A percentile compares a stretch with the other conserved stretches of the same genome.
Conservation (phyloP, 2,113 vertebrate species). For the Pedionomus torquatus region DNA sequence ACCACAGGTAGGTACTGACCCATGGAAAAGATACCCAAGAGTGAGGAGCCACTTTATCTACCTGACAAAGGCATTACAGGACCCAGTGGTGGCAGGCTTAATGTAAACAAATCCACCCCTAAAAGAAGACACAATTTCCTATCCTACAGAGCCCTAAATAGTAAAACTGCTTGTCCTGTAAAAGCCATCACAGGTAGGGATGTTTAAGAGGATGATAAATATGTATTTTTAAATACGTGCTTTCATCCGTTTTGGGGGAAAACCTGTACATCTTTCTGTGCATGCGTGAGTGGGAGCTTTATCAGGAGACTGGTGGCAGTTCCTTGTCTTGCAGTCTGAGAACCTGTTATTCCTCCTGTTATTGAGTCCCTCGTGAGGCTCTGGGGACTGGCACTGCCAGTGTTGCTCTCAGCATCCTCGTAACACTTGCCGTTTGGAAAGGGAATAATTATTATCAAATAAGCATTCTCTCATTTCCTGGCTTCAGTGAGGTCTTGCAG, state of each 20-base stretch:
- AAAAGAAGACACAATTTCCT: not conserved
- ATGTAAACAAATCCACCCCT: constrained; percentile 26
- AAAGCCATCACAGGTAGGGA: not conserved
- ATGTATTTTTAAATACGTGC: not conserved
- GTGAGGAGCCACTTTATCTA: not conserved
- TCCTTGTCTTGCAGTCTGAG: not conserved
- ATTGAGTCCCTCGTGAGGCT: not conserved
- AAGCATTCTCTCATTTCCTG: not conserved
- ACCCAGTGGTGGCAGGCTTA: not conserved
- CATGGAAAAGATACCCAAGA: not conserved
- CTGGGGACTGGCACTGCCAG: not conserved
- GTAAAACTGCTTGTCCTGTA: not conserved
- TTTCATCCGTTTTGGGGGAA: not conserved
- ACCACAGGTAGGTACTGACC: constrained; percentile 22
- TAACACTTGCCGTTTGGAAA: not conserved
- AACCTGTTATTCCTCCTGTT: not conserved
- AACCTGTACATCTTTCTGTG: constrained; percentile 13
- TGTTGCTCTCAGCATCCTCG: not conserved
- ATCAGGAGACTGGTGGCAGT: not conserved
- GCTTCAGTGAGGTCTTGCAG: not conserved
- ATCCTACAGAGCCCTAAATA: not conserved
- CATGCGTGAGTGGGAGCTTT: constrained; percentile 26
- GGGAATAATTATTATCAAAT: constrained; percentile 42
- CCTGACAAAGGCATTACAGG: constrained; percentile 2
- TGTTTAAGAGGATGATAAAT: not conserved